phyloP scores from a whole-genome alignment of 2,113 vertebrate species.

The Python bivittatus region DNA sequence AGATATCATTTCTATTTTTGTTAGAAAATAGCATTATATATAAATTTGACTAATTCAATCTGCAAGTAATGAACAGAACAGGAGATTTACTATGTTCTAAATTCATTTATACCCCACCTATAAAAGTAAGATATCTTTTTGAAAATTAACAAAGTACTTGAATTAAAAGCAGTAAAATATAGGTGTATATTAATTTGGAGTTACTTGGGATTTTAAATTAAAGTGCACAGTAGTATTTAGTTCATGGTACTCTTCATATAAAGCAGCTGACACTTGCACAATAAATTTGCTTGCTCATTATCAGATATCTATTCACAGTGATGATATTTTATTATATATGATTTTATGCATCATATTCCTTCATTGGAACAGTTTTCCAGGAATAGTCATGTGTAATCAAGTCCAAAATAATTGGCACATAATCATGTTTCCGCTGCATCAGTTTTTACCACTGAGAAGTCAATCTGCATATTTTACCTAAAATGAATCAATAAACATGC shows the following conservation, averaged over 20 bases:
- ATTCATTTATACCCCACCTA: neutral
- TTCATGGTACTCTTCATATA: neutral
- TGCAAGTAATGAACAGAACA: neutral
- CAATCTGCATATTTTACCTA: neutral
- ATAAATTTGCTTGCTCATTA: neutral
- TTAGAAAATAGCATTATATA: neutral
- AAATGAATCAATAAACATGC: neutral
- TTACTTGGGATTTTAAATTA: neutral
- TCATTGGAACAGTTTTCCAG: neutral
- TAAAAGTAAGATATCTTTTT: neutral
- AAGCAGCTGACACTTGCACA: neutral
- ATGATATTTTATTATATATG: neutral
- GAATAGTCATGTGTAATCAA: neutral
- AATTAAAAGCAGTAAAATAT: neutral
- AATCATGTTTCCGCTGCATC: neutral
- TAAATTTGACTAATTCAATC: neutral
- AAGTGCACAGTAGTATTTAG: neutral
- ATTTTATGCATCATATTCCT: neutral
- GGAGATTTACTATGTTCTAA: no score
- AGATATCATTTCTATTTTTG: neutral
- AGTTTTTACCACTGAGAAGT: neutral
- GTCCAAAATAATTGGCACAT: neutral
- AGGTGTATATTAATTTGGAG: neutral
- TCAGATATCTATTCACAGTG: neutral
- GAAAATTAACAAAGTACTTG: neutral